phyloP scores from a whole-genome alignment of 1,140 invertebrate species.

The Caenorhabditis elegans region WBcel235 BX284605.5:4354501-4355000 shows the following conservation, averaged over 20 bases:
- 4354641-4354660: too few relatives aligned
- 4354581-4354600: too few relatives aligned
- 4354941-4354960: not conserved
- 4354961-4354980: too few relatives aligned
- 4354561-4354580: too few relatives aligned
- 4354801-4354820: not conserved
- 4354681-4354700: not conserved
- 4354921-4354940: not conserved
- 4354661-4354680: too few relatives aligned
- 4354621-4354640: too few relatives aligned
- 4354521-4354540: conserved; percentile 79
- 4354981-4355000: not conserved
- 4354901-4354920: not conserved
- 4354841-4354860: not conserved
- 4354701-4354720: not conserved
- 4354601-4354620: too few relatives aligned
- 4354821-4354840: not conserved
- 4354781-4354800: conserved; percentile 33
- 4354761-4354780: not conserved
- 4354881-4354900: not conserved
- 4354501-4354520: conserved; percentile 88
- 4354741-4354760: conserved; percentile 14
- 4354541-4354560: too few relatives aligned
- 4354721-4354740: not conserved
- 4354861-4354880: conserved; percentile 16